Evolutionary conservation across 2,888 invertebrate genomes (phyloP).

Genomic region (Aspidiotus destructor): DNA sequence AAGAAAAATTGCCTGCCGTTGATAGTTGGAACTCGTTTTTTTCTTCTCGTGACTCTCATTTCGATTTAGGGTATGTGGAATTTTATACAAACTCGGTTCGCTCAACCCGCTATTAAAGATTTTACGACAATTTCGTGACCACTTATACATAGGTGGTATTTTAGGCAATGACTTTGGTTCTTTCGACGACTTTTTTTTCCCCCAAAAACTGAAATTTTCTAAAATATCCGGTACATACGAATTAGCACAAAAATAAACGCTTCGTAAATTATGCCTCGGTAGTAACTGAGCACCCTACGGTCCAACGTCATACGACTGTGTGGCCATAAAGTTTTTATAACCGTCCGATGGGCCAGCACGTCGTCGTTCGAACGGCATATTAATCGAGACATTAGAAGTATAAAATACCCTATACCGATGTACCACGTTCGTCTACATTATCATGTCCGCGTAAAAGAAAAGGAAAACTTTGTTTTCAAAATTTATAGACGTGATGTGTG

Average conservation of each 20-base stretch:
- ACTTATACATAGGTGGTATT: not conserved
- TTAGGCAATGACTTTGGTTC: not conserved
- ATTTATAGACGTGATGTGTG: not conserved
- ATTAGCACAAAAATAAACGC: not conserved
- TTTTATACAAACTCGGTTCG: not conserved
- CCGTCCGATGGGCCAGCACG: not conserved
- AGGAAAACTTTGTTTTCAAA: not conserved
- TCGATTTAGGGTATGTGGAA: not conserved
- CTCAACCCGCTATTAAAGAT: constrained; percentile 5
- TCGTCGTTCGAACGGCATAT: not conserved
- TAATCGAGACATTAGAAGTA: not conserved
- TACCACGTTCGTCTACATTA: not conserved
- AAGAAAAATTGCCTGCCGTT: not conserved
- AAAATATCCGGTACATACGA: not conserved
- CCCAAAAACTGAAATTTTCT: not conserved
- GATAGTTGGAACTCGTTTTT: not conserved
- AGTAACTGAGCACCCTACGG: not conserved
- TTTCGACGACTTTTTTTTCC: not conserved
- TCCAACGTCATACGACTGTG: not conserved
- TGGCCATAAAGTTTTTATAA: not conserved
- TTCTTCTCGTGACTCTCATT: too few species aligned
- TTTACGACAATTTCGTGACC: constrained; percentile 17
- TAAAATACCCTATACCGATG: not conserved
- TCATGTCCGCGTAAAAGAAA: not conserved
- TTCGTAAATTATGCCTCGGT: constrained; percentile 1